These are phyloP conservation scores for Galerucella nymphaeae DNA, from an alignment of 2,888 invertebrate species.

Conservation along the genomic window DNA sequence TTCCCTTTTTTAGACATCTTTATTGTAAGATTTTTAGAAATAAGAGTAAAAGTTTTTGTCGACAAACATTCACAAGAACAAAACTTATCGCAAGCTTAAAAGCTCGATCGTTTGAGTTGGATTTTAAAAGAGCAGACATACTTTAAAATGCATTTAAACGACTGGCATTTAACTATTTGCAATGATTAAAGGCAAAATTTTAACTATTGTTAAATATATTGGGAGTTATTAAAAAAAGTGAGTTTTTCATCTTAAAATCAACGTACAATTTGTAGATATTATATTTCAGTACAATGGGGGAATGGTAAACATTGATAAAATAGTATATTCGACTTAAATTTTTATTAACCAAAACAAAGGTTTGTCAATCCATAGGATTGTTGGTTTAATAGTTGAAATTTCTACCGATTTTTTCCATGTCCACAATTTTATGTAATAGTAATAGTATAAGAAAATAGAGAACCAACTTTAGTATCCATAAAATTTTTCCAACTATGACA, in stretches of 20 bases:
- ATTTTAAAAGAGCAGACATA: slow-evolving; percentile 10
- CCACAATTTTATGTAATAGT: too few relatives aligned
- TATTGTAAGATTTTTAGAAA: slow-evolving; percentile 10
- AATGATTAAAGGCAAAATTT: not conserved
- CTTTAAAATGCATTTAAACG: slow-evolving; percentile 6
- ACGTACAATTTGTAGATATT: too few relatives aligned
- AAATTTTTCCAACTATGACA: slow-evolving; percentile 21
- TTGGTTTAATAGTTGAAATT: too few relatives aligned
- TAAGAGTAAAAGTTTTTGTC: slow-evolving; percentile 6
- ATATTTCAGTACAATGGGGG: too few relatives aligned
- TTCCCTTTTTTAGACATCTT: slow-evolving; percentile 24
- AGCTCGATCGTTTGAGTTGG: slow-evolving; percentile 6
- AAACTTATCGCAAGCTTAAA: slow-evolving; percentile 2
- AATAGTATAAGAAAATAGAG: not conserved
- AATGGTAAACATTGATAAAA: too few relatives aligned
- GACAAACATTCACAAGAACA: slow-evolving; percentile 4
- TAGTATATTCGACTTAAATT: too few relatives aligned
- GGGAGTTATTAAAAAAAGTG: too few relatives aligned
- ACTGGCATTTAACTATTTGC: slow-evolving; percentile 2
- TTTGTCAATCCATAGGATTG: too few relatives aligned
- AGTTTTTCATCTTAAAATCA: too few relatives aligned
- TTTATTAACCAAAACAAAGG: too few relatives aligned
- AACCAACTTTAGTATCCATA: not conserved
- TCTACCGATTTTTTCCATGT: too few relatives aligned
- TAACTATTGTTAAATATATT: not conserved